A percentile compares a stretch with the other conserved stretches of the same genome.
Evolutionary conservation across 2,113 vertebrate genomes (phyloP).

Genomic region (Rhodinocichla rosea): DNA sequence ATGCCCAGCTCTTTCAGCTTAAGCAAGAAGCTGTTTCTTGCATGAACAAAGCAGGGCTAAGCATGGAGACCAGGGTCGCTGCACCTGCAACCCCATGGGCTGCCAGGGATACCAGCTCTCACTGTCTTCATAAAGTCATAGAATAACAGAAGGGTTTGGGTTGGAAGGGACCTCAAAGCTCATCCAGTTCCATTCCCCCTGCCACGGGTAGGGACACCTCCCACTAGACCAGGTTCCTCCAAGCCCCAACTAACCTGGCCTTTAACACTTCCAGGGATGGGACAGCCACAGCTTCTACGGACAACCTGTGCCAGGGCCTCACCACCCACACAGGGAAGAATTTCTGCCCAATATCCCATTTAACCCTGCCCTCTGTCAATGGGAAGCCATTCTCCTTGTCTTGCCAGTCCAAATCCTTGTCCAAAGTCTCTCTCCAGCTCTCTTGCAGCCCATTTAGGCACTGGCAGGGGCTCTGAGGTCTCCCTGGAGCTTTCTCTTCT

Average conservation of each 20-base stretch:
- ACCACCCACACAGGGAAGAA: fast-evolving
- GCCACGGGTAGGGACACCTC: background rate
- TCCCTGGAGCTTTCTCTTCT: background rate
- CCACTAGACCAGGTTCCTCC: background rate
- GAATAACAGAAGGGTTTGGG: background rate
- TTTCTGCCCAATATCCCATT: background rate
- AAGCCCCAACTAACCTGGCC: fast-evolving
- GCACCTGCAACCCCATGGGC: background rate
- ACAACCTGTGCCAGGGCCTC: background rate
- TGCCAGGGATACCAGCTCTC: background rate
- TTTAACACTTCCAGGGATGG: background rate
- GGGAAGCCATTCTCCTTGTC: background rate
- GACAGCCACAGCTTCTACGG: background rate
- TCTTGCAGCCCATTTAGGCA: background rate
- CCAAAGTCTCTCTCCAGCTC: background rate
- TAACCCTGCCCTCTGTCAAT: background rate
- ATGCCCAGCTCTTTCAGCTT: background rate
- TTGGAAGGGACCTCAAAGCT: background rate
- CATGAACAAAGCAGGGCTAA: fast-evolving
- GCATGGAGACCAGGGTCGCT: fast-evolving
- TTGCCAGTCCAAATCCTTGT: background rate
- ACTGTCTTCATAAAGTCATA: background rate
- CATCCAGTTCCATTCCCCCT: background rate
- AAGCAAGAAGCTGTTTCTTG: background rate
- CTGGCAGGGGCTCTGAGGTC: background rate